These are phyloP conservation scores for Ochlodes sylvanus DNA, from an alignment of 2,888 invertebrate genomes.

Conservation along the genomic window DNA sequence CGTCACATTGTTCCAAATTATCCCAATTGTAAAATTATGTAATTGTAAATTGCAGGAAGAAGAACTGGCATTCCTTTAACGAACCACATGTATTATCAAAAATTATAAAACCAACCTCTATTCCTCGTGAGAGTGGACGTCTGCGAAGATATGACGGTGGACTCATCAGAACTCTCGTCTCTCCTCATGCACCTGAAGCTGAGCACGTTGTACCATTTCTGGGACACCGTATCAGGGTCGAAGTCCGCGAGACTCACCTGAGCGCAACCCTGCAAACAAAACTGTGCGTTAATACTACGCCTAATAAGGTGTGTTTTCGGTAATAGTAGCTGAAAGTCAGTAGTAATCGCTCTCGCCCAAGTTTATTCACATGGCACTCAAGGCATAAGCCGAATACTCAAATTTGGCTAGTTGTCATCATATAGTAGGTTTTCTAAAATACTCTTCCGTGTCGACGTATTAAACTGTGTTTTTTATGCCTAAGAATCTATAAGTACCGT, in stretches of 20 bases:
- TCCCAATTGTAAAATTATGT: no score
- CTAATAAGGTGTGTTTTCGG: conserved; percentile 29
- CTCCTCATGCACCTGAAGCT: conserved; percentile 85
- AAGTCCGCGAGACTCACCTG: conserved; percentile 98
- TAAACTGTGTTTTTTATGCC: no score
- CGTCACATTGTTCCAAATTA: no score
- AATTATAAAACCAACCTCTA: conserved; percentile 82
- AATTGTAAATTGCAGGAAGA: no score
- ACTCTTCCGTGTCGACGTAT: no score
- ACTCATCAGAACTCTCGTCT: conserved; percentile 98
- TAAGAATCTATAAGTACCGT: no score
- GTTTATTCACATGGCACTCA: conserved; percentile 78
- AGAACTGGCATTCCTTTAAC: no score
- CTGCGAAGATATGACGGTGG: conserved; percentile 98
- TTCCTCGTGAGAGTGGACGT: conserved; percentile 97
- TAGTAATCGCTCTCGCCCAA: conserved; percentile 78
- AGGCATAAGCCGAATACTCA: conserved; percentile 78
- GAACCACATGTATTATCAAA: no score
- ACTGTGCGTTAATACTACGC: conserved; percentile 41
- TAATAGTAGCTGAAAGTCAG: conserved; percentile 52
- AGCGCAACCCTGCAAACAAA: conserved; percentile 91
- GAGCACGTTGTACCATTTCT: conserved; percentile 98
- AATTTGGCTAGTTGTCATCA: conserved; percentile 84
- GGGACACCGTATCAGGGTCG: conserved; percentile 91
- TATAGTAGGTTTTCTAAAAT: neutral